Percentiles rank a stretch among this genome's conserved stretches.
Evolutionary conservation across 2,113 vertebrate species (phyloP).

Genomic region (Brienomyrus brachyistius): DNA sequence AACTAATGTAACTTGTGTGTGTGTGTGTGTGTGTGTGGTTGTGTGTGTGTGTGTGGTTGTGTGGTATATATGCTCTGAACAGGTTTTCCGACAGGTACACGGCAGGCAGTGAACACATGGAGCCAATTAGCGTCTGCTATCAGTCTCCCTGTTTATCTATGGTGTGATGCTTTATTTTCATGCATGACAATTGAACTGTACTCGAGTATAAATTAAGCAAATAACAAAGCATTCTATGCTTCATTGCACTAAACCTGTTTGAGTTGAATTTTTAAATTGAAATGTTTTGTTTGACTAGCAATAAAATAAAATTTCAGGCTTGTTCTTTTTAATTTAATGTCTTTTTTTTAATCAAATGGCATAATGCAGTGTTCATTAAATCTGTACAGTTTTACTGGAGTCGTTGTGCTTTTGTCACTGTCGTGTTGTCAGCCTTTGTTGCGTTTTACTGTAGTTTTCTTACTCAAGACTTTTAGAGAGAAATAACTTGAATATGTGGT

Average conservation of each 20-base stretch:
- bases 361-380: background rate
- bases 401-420: background rate
- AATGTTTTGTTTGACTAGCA: constrained; percentile 10
- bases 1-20: background rate
- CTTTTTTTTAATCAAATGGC: background rate
- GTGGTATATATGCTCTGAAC: background rate
- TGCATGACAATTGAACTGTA: constrained; percentile 5
- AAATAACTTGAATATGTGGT: background rate
- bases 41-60: too few species aligned
- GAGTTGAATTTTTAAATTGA: constrained; percentile 5
- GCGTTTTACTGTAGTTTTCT: background rate
- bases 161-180: background rate
- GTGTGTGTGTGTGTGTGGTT: background rate
- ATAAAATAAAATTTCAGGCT: constrained; percentile 10
- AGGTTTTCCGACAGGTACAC: background rate
- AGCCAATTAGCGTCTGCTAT: background rate
- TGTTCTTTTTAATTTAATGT: background rate
- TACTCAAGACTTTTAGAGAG: background rate
- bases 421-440: background rate
- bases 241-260: background rate
- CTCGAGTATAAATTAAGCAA: background rate
- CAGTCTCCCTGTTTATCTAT: background rate
- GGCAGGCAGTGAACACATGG: background rate
- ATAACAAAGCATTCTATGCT: background rate
- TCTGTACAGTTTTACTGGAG: background rate